Base-by-base conservation (phyloP, 2,888 invertebrate genomes). In the Rutpela maculata region DNA sequence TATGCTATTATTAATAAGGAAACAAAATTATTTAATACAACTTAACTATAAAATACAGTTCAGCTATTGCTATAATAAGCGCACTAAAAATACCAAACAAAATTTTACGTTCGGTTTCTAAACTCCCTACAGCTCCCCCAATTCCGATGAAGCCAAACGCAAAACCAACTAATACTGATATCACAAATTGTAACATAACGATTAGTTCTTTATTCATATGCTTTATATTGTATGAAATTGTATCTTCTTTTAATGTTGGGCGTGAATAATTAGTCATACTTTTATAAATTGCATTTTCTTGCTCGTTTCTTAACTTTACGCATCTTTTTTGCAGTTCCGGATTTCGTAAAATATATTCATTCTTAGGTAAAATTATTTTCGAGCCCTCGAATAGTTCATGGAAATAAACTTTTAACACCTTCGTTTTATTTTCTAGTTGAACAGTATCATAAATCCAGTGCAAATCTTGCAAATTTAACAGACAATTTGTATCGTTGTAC, bases 171-270 rank as follows among this genome's bases (percentile, higher is more conserved):
- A n/a, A 12, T n/a, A 50, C n/a, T 4, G 50, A 50, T 7, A 50
- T 4, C 6, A 50, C 6, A 50, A 50, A 50, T 50, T 50, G 50
- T n/a, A 12, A n/a, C 15, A 50, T 6, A n/a, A 50, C n/a, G 17
- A 50, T 50, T 50, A 50, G 17, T 50, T 50, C 50, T 50, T 50
- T 50, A 0, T 50, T 50, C 22, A 62, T 62, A 0, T 62, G 31
- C 31, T 19, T 62, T 62, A 62, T 15, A 15, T 62, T 62, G n/a
- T 31, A 22, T 15, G 31, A 62, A 19, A 62, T 62, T 66, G 67
- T 66, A 17, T 31, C 43, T 69, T 73, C 26, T 38, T 73, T 50
- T 73, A 38, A 22, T 66, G 22, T 72, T 5, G 7, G 26, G 17
- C 35, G 31, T 15, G 50, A 50, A 50, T 50, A 50, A 12, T 50